Conservation (phyloP, 2,888 invertebrate genomes). For the Machimus atricapillus region DNA sequence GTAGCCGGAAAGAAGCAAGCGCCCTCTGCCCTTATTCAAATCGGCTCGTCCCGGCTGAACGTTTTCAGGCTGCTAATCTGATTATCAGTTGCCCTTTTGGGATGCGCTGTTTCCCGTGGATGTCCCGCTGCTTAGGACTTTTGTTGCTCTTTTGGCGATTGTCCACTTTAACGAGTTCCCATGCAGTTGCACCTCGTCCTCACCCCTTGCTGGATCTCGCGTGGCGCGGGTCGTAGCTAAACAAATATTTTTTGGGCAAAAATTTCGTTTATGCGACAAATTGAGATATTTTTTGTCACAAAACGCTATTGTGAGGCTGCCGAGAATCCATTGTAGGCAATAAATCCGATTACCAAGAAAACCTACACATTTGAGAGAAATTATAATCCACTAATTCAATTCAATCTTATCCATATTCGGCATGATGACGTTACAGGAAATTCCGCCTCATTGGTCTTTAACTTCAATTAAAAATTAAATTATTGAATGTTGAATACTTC, state of each 20-base stretch:
- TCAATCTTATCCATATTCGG: too few species aligned
- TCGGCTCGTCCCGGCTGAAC: background rate
- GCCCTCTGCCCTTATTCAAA: slow-evolving; percentile 27
- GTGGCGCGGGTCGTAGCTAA: background rate
- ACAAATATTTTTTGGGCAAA: background rate
- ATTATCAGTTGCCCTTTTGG: slow-evolving; percentile 30
- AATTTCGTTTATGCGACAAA: background rate
- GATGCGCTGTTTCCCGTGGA: background rate
- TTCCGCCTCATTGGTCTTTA: too few species aligned
- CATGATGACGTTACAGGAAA: too few species aligned
- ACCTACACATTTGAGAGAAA: background rate
- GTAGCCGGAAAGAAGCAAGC: background rate
- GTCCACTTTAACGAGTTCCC: slow-evolving; percentile 11
- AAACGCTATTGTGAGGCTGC: background rate
- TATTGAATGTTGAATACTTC: too few species aligned
- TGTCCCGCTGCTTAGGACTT: background rate
- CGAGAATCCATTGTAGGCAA: background rate
- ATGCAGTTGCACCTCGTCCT: background rate
- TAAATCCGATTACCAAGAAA: background rate
- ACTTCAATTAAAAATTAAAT: too few species aligned
- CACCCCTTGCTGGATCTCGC: background rate
- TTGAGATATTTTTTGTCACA: background rate
- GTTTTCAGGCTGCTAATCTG: slow-evolving; percentile 30
- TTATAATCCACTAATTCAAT: too few species aligned
- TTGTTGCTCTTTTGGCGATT: slow-evolving; percentile 9